Evolutionary conservation across 1,140 invertebrate species (phyloP), one percentile per base, ranked within the genome.

Genomic region (Drosophila albomicans): DNA sequence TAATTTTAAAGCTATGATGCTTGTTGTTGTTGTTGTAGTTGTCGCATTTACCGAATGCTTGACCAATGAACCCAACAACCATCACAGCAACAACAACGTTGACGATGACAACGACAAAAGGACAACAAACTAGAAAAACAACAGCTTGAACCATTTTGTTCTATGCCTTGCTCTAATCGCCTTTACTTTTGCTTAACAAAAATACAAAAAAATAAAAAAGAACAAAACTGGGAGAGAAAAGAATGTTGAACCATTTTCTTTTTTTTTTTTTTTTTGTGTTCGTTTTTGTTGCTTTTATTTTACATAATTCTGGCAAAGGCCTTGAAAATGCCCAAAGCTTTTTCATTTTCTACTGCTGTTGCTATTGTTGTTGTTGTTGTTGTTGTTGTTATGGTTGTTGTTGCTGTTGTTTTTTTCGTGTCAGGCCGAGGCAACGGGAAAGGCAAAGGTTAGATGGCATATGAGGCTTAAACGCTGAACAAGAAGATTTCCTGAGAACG

Each of bases 31-130:
- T 25, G 20, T 72, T 51, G 25, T 67, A 58, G 20, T 45, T 48
- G 25, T 56, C 15, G 41, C 10, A 35, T 13, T 63, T 5, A 45
- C 46, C 64, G 15, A 66, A 66, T 52, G 46, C 70, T 72, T 73
- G 63, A 73, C 70, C 70, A 59, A 73, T 73, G 70, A 73, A 73
- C 70, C 63, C 63, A 65, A 56, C 52, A 68, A 48, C 61, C 46
- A 63, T 15, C 20, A 43, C 61, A 51, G 30, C 28, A 49, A 59
- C 43, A 41, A 51, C 59, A 41, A 43, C 28, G 28, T 52, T 30
- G 41, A 38, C 35, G 35, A 38, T 8, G 35, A 38, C 28, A 45
- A 43, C 13, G 32, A 28, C 10, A 32, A 43, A 51, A 51, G 11
- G 16, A 51, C 32, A 25, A 46, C 41, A 46, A 64, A 65, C 49